Percentiles rank a stretch among this genome's conserved stretches.
Evolutionary conservation across 2,797 vertebrate genomes (phyloP).

Genomic region (Paguma larvata): DNA sequence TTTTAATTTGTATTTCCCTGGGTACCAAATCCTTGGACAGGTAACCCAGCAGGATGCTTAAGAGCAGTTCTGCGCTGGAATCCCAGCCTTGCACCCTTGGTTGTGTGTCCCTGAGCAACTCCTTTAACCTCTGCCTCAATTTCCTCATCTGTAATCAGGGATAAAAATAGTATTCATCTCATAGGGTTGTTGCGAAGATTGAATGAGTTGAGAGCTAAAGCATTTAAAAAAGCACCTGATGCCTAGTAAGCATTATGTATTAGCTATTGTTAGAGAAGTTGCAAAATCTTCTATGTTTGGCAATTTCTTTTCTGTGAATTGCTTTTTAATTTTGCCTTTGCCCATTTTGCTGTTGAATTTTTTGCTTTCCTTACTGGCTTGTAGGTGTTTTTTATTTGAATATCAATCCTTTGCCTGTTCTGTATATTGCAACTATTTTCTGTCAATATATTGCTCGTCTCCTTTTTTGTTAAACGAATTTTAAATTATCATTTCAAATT

Average conservation of each 20-base stretch:
- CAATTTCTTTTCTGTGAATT: constrained; percentile 14
- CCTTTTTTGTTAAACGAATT: constrained; percentile 24
- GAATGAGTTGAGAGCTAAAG: background rate
- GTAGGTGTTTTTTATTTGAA: background rate
- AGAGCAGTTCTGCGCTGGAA: background rate
- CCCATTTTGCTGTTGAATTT: background rate
- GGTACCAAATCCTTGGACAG: background rate
- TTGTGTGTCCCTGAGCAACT: background rate
- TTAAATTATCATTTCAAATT: constrained; percentile 39
- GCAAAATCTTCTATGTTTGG: background rate
- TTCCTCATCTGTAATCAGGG: background rate
- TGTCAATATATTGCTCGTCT: background rate
- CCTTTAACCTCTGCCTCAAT: background rate
- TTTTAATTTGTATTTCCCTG: constrained; percentile 29
- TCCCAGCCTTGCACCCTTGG: background rate
- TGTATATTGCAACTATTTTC: constrained; percentile 21
- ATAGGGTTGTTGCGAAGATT: background rate
- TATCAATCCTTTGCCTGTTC: background rate
- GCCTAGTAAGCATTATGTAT: background rate
- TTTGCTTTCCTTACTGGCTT: constrained; percentile 21
- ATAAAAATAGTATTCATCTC: background rate
- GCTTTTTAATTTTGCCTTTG: constrained; percentile 30
- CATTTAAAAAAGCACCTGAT: background rate
- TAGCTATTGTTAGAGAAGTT: background rate
- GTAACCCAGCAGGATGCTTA: background rate